These are phyloP conservation scores for Acronicta leporina DNA, from an alignment of 2,888 invertebrate species.

Conservation along the genomic window DNA sequence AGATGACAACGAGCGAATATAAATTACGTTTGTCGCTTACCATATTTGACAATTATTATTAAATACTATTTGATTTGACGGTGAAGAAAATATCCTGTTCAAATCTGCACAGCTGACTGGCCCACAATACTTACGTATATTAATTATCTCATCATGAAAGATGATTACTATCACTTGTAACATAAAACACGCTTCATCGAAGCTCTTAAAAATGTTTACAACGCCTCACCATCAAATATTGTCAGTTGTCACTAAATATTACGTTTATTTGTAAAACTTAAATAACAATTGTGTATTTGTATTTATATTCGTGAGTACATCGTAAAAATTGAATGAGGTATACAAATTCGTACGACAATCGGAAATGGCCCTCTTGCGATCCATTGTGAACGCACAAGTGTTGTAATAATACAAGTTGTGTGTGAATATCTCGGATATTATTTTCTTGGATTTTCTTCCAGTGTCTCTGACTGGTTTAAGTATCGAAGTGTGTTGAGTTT, in stretches of 20 bases:
- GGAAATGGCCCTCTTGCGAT: constrained; percentile 27
- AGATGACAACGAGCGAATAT: too few relatives aligned
- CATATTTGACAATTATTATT: too few relatives aligned
- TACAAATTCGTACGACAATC: constrained; percentile 36
- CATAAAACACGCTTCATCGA: too few relatives aligned
- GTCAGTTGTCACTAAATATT: not conserved
- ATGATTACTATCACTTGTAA: too few relatives aligned
- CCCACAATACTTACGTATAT: too few relatives aligned
- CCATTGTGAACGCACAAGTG: constrained; percentile 43
- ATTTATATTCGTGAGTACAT: constrained; percentile 23
- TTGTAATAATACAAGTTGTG: constrained; percentile 26
- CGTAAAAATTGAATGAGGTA: constrained; percentile 37
- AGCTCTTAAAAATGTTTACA: not conserved
- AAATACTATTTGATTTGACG: too few relatives aligned
- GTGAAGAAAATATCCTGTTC: too few relatives aligned
- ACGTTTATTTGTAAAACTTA: constrained; percentile 6
- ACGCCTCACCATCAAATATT: not conserved
- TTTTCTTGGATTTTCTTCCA: constrained; percentile 22
- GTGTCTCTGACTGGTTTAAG: not conserved
- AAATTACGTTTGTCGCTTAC: too few relatives aligned
- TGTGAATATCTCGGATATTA: constrained; percentile 14
- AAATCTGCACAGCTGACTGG: too few relatives aligned
- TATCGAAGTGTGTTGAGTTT: not conserved
- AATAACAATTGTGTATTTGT: constrained; percentile 32
- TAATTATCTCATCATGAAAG: too few relatives aligned